Evolutionary conservation across 1,140 invertebrate genomes (phyloP), one percentile per base, ranked within the genome.

Genomic region (Cydia fagiglandana): DNA sequence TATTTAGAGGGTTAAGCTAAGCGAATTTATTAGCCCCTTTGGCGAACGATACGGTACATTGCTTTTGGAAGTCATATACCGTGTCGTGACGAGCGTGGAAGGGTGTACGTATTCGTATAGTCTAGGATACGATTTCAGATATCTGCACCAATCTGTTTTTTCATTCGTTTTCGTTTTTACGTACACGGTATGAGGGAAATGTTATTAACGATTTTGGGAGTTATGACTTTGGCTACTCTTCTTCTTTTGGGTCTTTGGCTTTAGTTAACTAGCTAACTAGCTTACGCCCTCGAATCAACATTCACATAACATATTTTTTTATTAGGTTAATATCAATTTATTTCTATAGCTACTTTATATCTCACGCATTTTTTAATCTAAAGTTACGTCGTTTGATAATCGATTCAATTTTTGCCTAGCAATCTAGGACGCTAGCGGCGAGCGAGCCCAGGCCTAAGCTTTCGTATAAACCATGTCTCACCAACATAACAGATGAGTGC

Each of bases 1-100:
- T 70, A 70, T 70, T 70, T 70, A 17, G n/a, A 34, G 34, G 34
- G 66, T 17, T 17, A 61, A 61, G 66, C 15, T 70, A 70, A 70
- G 66, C 30, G 30, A 66, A 38, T 70, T 70, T 70, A 38, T 70
- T 61, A 24, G 30, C 34, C 66, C 66, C 66, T 38, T 70, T 38
- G 66, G 66, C 6, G 66, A 70, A 17, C 30, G 34, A 45, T 70
- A 34, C 34, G 66, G 66, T 70, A 38, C 34, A 70, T 70, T 38
- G 66, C 34, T 38, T 70, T 70, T 70, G 66, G 66, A 38, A 70
- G 66, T 38, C 30, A 38, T 70, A 41, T 45, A 70, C 34, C 38
- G 56, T 61, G 56, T 61, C 20, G 20, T 17, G 53, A n/a, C 50
- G 50, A 56, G 53, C 56, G n/a, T 17, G 56, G 56, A 61, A 61